Percentiles rank a stretch among this genome's conserved stretches.
phyloP scores from a whole-genome alignment of 2,888 invertebrate species.

The Pollenia griseotomentosa region DNA sequence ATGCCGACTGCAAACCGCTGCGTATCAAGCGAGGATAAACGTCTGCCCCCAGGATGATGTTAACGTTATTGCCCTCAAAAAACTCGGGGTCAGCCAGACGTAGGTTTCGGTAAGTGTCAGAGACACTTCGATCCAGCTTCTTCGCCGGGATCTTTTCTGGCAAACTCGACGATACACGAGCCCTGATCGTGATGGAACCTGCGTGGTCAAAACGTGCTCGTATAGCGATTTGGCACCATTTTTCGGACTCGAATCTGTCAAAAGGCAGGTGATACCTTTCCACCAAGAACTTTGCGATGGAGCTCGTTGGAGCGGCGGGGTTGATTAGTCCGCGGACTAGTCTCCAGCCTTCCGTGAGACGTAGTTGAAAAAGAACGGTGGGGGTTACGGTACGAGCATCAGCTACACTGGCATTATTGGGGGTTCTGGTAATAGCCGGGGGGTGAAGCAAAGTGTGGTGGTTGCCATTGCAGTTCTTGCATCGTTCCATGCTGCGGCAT shows the following conservation, averaged over 20 bases:
- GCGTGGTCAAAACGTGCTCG: neutral
- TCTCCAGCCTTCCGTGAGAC: no score
- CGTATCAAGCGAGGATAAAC: neutral
- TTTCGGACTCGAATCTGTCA: neutral
- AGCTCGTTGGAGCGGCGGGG: no score
- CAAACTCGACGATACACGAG: neutral
- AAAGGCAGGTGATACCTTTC: neutral
- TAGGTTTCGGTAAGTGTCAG: neutral
- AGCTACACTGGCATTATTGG: neutral
- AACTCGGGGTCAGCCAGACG: neutral
- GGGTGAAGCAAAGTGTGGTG: conserved; percentile 1
- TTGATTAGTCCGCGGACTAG: no score
- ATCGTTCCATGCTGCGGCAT: no score
- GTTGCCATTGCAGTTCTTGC: neutral
- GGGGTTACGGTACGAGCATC: neutral
- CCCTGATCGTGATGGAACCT: neutral
- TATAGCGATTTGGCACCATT: neutral
- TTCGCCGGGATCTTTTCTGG: neutral
- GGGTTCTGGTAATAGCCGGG: neutral
- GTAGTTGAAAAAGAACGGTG: no score
- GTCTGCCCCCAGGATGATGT: neutral
- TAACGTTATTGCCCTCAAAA: neutral
- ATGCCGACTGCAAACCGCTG: neutral
- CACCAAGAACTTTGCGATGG: neutral
- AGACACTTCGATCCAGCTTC: neutral